Evolutionary conservation across 2,888 invertebrate genomes (phyloP), one percentile per base, ranked within the genome.

Genomic region (Parapristionchus giblindavisi): DNA sequence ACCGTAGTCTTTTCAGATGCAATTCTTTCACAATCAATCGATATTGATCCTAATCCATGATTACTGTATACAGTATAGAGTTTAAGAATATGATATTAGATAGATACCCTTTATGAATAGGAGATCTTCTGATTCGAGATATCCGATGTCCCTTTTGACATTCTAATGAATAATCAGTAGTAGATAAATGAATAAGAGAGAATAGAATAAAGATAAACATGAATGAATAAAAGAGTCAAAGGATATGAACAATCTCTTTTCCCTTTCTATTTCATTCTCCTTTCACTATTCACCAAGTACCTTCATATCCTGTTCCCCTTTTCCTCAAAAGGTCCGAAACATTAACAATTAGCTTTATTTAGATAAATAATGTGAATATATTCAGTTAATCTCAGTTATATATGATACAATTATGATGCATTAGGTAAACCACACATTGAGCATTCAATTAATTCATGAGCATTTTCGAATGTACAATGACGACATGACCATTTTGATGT

Each of bases 401-500:
- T 11, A 14, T 14, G 48, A 48, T 11, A 38, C 34, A 34, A 34
- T 40, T 38, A n/a, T 17, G 54, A 14, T 21, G 40, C 56, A 56
- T 38, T 27, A 21, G 87, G 87, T 21, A 87, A 78, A n/a, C 84
- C 83, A 71, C 87, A 87, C 82, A 87, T 83, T 2, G 84, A 77
- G 61, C 87, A 87, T 34, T 87, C 87, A 8, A 76, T 68, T 52
- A 78, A 66, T 14, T 75, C 66, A 8, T 70, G 76, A 3, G 80
- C 78, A 77, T 87, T 87, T 56, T 84, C 81, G 78, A 86, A 86
- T 17, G 87, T 87, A 73, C 87, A 87, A 63, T 86, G 85, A 3
- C 63, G 48, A 66, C 87, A 87, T 34, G 81, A 58, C 86, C 86
- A 86, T 21, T 70, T 77, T 24, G 56, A 14, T 56, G 78, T n/a